Evolutionary conservation across 2,797 vertebrate species (phyloP).

Genomic region (Acanthurus leucopareius): DNA sequence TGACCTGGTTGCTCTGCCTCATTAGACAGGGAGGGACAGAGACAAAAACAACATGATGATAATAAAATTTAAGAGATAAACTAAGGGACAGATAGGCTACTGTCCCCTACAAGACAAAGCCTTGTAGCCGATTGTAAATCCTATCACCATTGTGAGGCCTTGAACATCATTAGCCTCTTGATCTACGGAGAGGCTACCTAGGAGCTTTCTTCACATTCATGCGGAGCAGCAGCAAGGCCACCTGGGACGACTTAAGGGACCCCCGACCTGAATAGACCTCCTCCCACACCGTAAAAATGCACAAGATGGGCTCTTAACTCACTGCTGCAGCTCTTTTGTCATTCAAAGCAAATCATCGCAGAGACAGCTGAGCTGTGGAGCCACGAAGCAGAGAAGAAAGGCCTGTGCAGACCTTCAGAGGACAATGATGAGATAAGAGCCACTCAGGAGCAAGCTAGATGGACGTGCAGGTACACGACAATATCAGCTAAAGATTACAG

Average conservation of each 20-base stretch:
- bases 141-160: slow-evolving; percentile 57
- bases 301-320: slow-evolving; percentile 73
- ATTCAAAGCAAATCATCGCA: slow-evolving; percentile 73
- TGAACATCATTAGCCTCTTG: slow-evolving; percentile 67
- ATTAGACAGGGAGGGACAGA: slow-evolving; percentile 74
- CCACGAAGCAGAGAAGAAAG: slow-evolving; percentile 9
- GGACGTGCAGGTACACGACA: background rate
- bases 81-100: slow-evolving; percentile 37
- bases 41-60: slow-evolving; percentile 70
- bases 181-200: slow-evolving; percentile 66
- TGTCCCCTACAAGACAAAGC: slow-evolving; percentile 69
- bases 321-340: slow-evolving; percentile 78
- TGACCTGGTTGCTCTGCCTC: slow-evolving; percentile 65
- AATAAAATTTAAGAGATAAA: slow-evolving; percentile 75
- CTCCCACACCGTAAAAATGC: slow-evolving; percentile 60
- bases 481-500: slow-evolving; percentile 7
- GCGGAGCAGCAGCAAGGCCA: slow-evolving; percentile 65
- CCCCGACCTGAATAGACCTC: slow-evolving; percentile 60
- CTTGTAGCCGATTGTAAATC: slow-evolving; percentile 63
- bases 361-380: slow-evolving; percentile 57
- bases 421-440: slow-evolving; percentile 28
- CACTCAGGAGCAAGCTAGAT: slow-evolving; percentile 9
- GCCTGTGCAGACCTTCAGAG: slow-evolving; percentile 21
- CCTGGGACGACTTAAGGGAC: slow-evolving; percentile 70
- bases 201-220: slow-evolving; percentile 51